Conservation (phyloP, 2,888 invertebrate species). For the Laspeyria flexula region DNA sequence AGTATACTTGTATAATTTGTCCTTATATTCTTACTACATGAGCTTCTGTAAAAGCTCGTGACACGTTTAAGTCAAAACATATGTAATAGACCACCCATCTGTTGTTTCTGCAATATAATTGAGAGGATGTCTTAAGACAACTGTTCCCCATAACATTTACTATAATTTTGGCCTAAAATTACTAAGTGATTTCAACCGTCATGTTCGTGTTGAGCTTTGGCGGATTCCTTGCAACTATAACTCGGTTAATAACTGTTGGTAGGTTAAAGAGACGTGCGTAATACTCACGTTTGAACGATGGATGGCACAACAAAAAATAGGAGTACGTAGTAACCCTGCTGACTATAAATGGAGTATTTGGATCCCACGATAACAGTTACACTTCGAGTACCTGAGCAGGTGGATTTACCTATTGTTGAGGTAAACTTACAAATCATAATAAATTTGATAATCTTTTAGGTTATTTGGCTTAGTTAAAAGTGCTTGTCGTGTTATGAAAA, state of each 20-base stretch:
- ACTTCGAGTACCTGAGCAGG: conserved; percentile 62
- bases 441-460: not conserved
- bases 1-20: no score
- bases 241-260: conserved; percentile 64
- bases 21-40: no score
- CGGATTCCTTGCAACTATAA: conserved; percentile 54
- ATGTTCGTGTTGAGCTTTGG: conserved; percentile 64
- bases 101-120: conserved; percentile 62
- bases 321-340: conserved; percentile 69
- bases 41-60: not conserved
- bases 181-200: conserved; percentile 62
- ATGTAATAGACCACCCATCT: conserved; percentile 49
- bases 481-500: not conserved
- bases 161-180: conserved; percentile 69
- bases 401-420: conserved; percentile 53
- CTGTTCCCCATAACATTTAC: conserved; percentile 59
- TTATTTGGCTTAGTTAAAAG: not conserved
- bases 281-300: conserved; percentile 75
- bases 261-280: conserved; percentile 67
- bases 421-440: conserved; percentile 22
- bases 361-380: conserved; percentile 74
- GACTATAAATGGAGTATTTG: conserved; percentile 79
- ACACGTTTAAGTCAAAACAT: conserved; percentile 8
- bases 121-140: conserved; percentile 56
- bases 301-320: conserved; percentile 80